phyloP scores from a whole-genome alignment of 1,140 invertebrate genomes.

The Bombus turneri region DNA sequence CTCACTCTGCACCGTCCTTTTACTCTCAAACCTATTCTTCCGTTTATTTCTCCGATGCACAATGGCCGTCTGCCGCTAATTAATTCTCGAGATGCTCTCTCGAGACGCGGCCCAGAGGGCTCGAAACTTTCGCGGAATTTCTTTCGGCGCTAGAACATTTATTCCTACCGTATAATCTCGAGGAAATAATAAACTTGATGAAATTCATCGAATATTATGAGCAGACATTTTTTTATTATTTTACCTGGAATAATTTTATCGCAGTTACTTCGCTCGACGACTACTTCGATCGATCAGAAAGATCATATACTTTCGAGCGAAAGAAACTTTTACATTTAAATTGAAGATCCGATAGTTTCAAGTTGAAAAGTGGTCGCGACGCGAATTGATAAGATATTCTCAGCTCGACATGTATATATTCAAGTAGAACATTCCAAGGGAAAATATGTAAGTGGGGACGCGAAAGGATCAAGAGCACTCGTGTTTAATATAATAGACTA shows the following conservation, averaged over 20 bases:
- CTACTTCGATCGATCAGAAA: too few relatives aligned
- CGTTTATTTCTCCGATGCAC: slow-evolving; percentile 56
- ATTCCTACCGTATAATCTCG: neutral
- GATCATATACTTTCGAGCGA: too few relatives aligned
- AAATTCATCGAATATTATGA: neutral
- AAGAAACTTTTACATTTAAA: too few relatives aligned
- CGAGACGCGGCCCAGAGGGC: slow-evolving; percentile 30
- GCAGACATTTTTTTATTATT: neutral
- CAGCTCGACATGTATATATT: too few relatives aligned
- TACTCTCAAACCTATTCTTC: slow-evolving; percentile 10
- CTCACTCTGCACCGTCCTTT: slow-evolving; percentile 9
- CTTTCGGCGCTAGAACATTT: neutral
- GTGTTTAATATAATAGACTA: too few relatives aligned
- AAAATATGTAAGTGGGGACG: neutral
- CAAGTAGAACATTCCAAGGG: too few relatives aligned
- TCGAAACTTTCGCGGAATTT: slow-evolving; percentile 1
- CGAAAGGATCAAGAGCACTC: neutral
- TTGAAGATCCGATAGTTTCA: too few relatives aligned
- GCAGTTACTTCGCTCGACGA: too few relatives aligned
- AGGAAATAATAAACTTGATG: neutral
- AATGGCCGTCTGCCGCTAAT: slow-evolving; percentile 59
- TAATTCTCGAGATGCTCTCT: slow-evolving; percentile 58
- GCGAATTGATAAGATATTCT: too few relatives aligned
- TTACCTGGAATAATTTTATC: too few relatives aligned
- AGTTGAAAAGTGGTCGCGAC: too few relatives aligned